Evolutionary conservation across 2,888 invertebrate genomes (phyloP).

Genomic region (Drosophila pseudotalamancana): DNA sequence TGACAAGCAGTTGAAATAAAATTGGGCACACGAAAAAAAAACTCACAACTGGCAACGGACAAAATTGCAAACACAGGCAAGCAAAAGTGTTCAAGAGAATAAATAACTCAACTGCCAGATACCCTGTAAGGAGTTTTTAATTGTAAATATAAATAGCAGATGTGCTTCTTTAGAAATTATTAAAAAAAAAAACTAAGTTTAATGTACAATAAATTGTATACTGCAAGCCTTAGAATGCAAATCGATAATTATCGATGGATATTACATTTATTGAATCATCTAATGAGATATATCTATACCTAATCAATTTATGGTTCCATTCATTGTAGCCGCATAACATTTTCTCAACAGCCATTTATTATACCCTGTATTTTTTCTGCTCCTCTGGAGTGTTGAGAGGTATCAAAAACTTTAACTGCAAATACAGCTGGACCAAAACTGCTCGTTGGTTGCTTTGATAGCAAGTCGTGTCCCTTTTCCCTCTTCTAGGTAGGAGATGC

Average conservation of each 20-base stretch:
- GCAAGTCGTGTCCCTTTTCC: not conserved
- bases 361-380: not conserved
- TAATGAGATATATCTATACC: not conserved
- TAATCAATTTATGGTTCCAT: not conserved
- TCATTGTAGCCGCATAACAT: too few species aligned
- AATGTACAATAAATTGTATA: too few species aligned
- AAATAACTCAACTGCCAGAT: not conserved
- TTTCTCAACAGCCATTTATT: too few species aligned
- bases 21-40: slow-evolving; percentile 26
- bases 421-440: slow-evolving; percentile 2
- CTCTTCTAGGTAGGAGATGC: not conserved
- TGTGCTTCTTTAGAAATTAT: not conserved
- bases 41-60: slow-evolving; percentile 20
- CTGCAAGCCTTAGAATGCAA: too few species aligned
- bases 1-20: slow-evolving; percentile 50
- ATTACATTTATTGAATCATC: too few species aligned
- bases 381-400: not conserved
- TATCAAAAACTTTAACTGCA: not conserved
- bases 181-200: not conserved
- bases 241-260: not conserved
- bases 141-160: not conserved
- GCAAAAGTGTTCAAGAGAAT: not conserved
- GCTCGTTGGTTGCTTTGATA: slow-evolving; percentile 3
- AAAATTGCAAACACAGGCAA: slow-evolving; percentile 7
- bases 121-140: too few species aligned